Percentiles rank a stretch among this genome's conserved stretches.
These are phyloP conservation scores for Heliconius aoede DNA, from an alignment of 2,888 invertebrate species.

Conservation along the genomic window DNA sequence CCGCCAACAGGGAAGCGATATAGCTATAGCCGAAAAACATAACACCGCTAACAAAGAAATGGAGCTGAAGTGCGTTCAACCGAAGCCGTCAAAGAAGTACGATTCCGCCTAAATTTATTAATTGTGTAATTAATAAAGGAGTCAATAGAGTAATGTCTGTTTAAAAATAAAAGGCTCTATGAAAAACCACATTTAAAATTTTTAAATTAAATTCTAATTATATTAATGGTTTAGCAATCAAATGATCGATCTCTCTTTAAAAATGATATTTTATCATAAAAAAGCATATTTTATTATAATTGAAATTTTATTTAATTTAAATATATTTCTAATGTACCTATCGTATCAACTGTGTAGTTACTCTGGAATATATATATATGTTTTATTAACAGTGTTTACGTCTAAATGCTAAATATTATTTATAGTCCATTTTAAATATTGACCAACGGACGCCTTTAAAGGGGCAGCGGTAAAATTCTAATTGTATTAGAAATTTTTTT, in stretches of 20 bases:
- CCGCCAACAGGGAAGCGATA: slow-evolving; percentile 87
- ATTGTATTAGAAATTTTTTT: too few relatives aligned
- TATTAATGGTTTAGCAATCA: too few relatives aligned
- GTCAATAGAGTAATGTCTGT: neutral
- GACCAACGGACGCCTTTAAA: neutral
- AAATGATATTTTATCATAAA: too few relatives aligned
- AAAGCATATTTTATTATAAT: neutral
- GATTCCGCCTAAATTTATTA: slow-evolving; percentile 48
- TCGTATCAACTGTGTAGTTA: neutral
- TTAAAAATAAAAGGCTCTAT: neutral
- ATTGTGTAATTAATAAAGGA: neutral
- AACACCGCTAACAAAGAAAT: slow-evolving; percentile 93
- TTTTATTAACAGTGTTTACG: neutral
- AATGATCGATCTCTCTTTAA: too few relatives aligned
- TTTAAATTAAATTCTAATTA: too few relatives aligned
- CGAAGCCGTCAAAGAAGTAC: slow-evolving; percentile 93
- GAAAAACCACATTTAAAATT: too few relatives aligned
- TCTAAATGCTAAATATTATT: neutral
- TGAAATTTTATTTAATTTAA: neutral
- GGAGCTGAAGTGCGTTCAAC: slow-evolving; percentile 93
- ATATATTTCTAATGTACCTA: neutral
- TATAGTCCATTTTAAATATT: neutral
- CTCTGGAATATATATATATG: neutral
- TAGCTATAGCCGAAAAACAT: slow-evolving; percentile 90
- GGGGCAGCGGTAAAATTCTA: too few relatives aligned